Percentiles rank a stretch among this genome's conserved stretches.
These are phyloP conservation scores for Bagarius yarrelli DNA, from an alignment of 2,113 vertebrate genomes.

Conservation along the genomic window DNA sequence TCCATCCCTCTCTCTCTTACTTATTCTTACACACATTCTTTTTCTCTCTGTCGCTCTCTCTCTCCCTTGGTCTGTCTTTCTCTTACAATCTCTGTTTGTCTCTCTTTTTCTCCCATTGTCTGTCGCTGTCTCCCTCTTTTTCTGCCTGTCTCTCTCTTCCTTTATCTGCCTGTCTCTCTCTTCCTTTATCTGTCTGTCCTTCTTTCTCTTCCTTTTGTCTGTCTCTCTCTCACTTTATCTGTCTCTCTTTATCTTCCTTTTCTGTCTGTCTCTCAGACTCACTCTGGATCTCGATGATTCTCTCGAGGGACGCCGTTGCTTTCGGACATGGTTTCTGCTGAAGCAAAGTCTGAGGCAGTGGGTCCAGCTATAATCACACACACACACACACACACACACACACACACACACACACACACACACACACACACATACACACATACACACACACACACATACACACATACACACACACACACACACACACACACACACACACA, in stretches of 20 bases:
- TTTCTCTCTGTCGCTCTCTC: neutral
- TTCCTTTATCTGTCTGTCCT: neutral
- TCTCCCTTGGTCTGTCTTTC: neutral
- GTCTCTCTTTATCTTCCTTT: constrained; percentile 62
- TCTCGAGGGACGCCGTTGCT: constrained; percentile 79
- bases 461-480: constrained; percentile 34
- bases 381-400: no score
- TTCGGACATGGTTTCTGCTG: constrained; percentile 81
- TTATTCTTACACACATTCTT: neutral
- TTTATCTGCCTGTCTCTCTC: neutral
- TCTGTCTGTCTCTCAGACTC: constrained; percentile 51
- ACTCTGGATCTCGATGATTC: constrained; percentile 87
- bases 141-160: neutral
- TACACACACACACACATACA: no score
- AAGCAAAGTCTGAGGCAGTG: constrained; percentile 73
- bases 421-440: no score
- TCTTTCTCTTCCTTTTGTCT: neutral
- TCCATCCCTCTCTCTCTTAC: neutral
- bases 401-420: no score
- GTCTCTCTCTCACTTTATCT: neutral
- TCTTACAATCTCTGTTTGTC: neutral
- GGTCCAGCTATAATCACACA: constrained; percentile 68
- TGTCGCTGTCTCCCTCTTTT: neutral
- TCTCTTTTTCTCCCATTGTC: neutral
- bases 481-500: constrained; percentile 8